Evolutionary conservation across 2,113 vertebrate genomes (phyloP), one percentile per base, ranked within the genome.

Genomic region (Pelusios castaneus): DNA sequence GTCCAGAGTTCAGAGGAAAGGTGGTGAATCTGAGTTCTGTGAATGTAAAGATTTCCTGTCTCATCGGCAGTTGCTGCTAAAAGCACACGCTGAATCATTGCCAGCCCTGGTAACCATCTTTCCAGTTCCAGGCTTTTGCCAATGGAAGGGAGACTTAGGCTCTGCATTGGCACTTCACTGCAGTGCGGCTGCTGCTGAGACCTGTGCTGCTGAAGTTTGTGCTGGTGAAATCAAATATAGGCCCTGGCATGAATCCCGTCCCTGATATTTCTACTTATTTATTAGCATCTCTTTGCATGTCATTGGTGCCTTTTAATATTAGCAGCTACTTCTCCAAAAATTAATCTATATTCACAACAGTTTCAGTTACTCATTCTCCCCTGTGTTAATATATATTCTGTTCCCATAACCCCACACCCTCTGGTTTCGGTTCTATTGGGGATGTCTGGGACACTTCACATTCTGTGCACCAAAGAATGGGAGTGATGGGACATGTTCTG

Each of bases 31-130:
- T 81, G 94, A 82, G 85, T n/a, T 0, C 93, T 92, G 89, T 14
- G 56, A 90, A 38, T 19, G 51, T 87, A 56, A 95, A 76, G 73
- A 76, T 94, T 97, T 96, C 96, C 96, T 95, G 95, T 91, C 80
- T 1, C 52, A 16, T 80, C 52, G 38, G 79, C 81, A 90, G 89
- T 95, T 89, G 76, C 2, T 67, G 88, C 82, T 3, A 4, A 87
- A 80, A 92, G 95, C 95, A 97, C 96, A 97, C 10, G 94, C 95
- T 97, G 96, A 97, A 87, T 94, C 88, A 9, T 89, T 84, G 91
- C 82, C 56, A 95, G 89, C 2, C 19, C 77, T 16, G 70, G 73
- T 89, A 67, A 67, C 77, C 79, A 85, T 95, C 78, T 94, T 96
- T 87, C 82, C 56, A 22, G 63, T 90, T 82, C 73, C 80, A 58